A percentile compares a stretch with the other conserved stretches of the same genome.
phyloP scores from a whole-genome alignment of 2,113 vertebrate genomes.

The Mystacornis crossleyi region DNA sequence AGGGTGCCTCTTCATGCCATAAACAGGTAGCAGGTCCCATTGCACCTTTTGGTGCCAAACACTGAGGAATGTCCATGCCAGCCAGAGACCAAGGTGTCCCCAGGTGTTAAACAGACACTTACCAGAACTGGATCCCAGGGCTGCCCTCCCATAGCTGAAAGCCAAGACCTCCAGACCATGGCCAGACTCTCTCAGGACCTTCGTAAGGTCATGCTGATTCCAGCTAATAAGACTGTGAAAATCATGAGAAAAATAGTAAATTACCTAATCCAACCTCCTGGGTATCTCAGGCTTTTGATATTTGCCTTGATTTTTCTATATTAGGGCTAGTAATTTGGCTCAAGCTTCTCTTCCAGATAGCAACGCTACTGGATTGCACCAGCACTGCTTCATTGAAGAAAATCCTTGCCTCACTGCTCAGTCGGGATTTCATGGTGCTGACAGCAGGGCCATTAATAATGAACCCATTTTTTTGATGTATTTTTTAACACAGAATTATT shows the following conservation, averaged over 20 bases:
- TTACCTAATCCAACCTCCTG: neutral
- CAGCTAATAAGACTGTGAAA: neutral
- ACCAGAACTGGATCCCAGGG: neutral
- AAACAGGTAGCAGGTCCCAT: neutral
- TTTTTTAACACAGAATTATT: neutral
- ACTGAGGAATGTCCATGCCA: neutral
- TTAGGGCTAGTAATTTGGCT: neutral
- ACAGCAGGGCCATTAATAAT: neutral
- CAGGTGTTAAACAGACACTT: neutral
- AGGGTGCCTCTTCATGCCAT: accelerated
- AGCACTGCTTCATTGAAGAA: neutral
- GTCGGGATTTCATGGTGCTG: neutral
- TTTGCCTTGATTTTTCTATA: neutral
- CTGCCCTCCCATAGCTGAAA: neutral
- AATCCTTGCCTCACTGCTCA: neutral
- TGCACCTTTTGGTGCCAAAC: neutral
- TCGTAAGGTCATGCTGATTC: neutral
- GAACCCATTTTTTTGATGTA: neutral
- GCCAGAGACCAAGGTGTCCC: accelerated
- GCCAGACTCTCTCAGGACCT: neutral
- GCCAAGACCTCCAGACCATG: neutral
- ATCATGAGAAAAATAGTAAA: neutral
- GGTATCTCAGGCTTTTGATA: neutral
- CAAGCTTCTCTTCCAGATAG: neutral
- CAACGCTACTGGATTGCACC: neutral